Percentiles rank a stretch among this genome's conserved stretches.
These are phyloP conservation scores for Crotalus viridis DNA, from an alignment of 2,113 vertebrate genomes.

Conservation along the genomic window DNA sequence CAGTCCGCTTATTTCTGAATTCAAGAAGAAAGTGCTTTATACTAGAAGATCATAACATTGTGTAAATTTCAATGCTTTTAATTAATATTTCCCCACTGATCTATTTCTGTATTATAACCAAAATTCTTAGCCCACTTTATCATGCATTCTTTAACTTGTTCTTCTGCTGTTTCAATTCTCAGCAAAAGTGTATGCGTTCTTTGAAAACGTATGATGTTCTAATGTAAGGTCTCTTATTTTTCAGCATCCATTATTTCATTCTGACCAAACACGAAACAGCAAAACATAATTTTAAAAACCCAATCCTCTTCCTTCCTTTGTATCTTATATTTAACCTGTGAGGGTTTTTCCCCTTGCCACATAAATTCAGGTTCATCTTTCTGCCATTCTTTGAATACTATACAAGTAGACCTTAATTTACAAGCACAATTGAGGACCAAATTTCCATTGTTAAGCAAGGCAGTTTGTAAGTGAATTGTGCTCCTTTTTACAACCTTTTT, in stretches of 20 bases:
- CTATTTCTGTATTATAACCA: background rate
- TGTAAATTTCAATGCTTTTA: background rate
- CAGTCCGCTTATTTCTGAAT: background rate
- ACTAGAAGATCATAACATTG: background rate
- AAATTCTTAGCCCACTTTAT: background rate
- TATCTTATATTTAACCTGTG: background rate
- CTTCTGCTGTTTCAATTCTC: background rate
- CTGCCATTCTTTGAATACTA: background rate
- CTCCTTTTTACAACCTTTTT: background rate
- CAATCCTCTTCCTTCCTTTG: background rate
- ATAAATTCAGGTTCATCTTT: background rate
- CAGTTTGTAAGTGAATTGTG: background rate
- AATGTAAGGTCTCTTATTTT: no score
- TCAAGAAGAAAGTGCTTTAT: background rate
- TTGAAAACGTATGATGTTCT: background rate
- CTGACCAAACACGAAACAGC: background rate
- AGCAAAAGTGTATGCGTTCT: background rate
- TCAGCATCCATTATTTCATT: background rate
- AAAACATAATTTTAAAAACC: background rate
- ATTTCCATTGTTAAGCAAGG: background rate
- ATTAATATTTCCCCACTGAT: background rate
- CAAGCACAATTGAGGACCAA: background rate
- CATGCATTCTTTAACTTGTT: background rate
- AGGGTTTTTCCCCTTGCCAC: background rate
- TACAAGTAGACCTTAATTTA: background rate